Evolutionary conservation across 2,797 vertebrate genomes (phyloP).

Genomic region (Leptatherina wallacei): DNA sequence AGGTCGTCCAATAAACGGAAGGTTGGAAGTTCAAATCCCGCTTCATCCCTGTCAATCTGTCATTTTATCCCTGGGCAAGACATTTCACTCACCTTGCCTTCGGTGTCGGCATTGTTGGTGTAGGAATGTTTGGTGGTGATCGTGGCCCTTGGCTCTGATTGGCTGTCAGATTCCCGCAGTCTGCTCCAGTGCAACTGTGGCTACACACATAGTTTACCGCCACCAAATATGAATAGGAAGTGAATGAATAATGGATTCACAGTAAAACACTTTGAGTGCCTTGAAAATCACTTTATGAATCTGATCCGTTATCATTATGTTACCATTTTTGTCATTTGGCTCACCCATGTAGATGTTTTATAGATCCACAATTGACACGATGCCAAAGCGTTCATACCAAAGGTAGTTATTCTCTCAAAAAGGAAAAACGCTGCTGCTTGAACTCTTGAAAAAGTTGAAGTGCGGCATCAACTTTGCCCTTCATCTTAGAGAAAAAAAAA

Average conservation of each 20-base stretch:
- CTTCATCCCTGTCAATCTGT: background rate
- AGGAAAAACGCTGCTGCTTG: background rate
- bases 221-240: background rate
- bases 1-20: background rate
- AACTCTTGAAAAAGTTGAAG: background rate
- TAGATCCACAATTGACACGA: background rate
- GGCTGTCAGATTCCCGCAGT: background rate
- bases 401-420: background rate
- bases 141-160: background rate
- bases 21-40: background rate
- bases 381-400: background rate
- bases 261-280: background rate
- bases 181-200: background rate
- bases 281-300: background rate
- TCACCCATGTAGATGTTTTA: background rate
- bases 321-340: background rate
- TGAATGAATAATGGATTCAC: background rate
- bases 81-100: no score
- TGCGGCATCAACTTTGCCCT: background rate
- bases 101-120: no score
- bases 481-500: background rate
- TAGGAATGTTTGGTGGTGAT: background rate
- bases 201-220: background rate
- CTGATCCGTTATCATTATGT: background rate
- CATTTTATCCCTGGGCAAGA: background rate